Conservation (phyloP, 2,113 vertebrate species). For the Anthoscopus minutus region DNA sequence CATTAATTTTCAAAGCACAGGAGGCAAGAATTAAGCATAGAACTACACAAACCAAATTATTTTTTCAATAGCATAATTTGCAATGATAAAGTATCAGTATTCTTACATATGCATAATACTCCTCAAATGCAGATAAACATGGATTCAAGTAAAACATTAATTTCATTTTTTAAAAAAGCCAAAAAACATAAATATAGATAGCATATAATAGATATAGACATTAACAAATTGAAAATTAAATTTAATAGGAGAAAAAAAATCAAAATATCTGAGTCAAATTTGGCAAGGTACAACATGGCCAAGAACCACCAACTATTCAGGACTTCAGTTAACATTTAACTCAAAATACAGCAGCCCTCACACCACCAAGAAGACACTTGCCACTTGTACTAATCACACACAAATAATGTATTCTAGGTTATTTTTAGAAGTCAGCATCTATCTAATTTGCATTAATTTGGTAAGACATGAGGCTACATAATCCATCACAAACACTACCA, state of each 20-base stretch:
- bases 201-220: not conserved
- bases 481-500: not conserved
- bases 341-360: not conserved
- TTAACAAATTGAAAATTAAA: not conserved
- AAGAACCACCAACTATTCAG: not conserved
- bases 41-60: not conserved
- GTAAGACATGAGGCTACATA: not conserved
- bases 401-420: not conserved
- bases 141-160: not conserved
- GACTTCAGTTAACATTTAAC: not conserved
- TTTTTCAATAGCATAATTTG: not conserved
- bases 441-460: not conserved
- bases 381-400: not conserved
- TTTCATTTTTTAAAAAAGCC: not conserved
- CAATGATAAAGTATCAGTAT: not conserved
- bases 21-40: not conserved
- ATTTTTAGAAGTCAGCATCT: not conserved
- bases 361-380: fast-evolving
- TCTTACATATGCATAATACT: not conserved
- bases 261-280: not conserved
- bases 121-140: not conserved
- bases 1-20: not conserved
- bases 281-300: not conserved
- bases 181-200: too few species aligned
- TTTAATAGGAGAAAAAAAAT: not conserved